Evolutionary conservation across 2,113 vertebrate genomes (phyloP).

Genomic region (Nycticryphes semicollaris): DNA sequence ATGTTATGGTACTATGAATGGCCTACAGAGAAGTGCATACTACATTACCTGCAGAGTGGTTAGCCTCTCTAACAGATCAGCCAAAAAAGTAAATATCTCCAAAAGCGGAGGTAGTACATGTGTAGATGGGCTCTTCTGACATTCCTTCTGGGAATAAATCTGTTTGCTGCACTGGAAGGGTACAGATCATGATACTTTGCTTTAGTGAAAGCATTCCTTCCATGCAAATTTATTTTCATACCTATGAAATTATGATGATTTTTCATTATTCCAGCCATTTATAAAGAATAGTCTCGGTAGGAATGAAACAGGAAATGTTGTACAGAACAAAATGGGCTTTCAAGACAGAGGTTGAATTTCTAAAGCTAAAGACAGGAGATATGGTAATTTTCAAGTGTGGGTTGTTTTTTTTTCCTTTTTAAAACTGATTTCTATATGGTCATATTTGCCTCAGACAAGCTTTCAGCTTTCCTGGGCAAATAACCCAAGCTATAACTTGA

Average conservation of each 20-base stretch:
- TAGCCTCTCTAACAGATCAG: not conserved
- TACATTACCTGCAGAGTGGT: not conserved
- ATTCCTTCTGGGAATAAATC: not conserved
- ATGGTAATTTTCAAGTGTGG: not conserved
- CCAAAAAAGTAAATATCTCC: not conserved
- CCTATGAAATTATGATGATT: not conserved
- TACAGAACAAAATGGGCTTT: not conserved
- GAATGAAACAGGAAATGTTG: not conserved
- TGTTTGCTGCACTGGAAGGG: not conserved
- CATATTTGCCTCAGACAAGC: not conserved
- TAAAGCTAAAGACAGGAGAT: not conserved
- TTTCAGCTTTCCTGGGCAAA: not conserved
- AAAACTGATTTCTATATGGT: not conserved
- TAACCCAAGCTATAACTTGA: not conserved
- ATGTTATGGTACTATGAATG: not conserved
- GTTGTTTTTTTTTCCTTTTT: not conserved
- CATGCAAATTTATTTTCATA: not conserved
- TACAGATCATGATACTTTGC: not conserved
- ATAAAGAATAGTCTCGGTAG: not conserved
- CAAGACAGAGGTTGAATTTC: not conserved
- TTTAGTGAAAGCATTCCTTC: not conserved
- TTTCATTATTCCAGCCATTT: not conserved
- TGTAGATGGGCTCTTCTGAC: not conserved
- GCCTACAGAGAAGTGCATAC: not conserved
- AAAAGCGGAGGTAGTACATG: not conserved